Conservation (phyloP, 2,888 invertebrate genomes). For the Drosophila kuntzei region DNA sequence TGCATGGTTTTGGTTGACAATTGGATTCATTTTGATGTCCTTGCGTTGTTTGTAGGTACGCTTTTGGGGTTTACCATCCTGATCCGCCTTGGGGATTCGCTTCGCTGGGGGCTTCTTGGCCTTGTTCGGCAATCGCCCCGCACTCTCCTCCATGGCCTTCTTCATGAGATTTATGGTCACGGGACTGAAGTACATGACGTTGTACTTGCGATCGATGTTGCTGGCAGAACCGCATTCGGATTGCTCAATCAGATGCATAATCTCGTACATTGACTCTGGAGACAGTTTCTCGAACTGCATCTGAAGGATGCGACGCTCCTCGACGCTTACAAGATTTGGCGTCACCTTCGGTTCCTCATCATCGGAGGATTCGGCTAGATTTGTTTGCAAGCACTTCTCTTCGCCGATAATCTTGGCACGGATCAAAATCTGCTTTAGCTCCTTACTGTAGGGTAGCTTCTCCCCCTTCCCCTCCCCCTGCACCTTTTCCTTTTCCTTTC, state of each 20-base stretch:
- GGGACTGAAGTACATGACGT: background rate
- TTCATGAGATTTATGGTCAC: background rate
- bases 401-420: background rate
- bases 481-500: background rate
- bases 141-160: background rate
- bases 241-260: background rate
- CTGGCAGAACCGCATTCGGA: background rate
- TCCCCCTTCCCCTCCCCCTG: too few species aligned
- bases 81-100: background rate
- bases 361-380: background rate
- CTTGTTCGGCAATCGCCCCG: background rate
- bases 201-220: slow-evolving; percentile 1
- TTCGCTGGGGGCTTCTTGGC: background rate
- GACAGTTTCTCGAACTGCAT: background rate
- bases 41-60: background rate
- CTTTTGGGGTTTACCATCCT: background rate
- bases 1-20: too few species aligned
- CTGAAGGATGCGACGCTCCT: background rate
- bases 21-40: too few species aligned
- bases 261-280: background rate
- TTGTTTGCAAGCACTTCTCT: background rate
- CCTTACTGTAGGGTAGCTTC: background rate
- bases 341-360: background rate
- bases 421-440: background rate
- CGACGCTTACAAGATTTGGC: background rate